These are phyloP conservation scores for Cathartes aura DNA, from an alignment of 2,113 vertebrate species.

Conservation along the genomic window DNA sequence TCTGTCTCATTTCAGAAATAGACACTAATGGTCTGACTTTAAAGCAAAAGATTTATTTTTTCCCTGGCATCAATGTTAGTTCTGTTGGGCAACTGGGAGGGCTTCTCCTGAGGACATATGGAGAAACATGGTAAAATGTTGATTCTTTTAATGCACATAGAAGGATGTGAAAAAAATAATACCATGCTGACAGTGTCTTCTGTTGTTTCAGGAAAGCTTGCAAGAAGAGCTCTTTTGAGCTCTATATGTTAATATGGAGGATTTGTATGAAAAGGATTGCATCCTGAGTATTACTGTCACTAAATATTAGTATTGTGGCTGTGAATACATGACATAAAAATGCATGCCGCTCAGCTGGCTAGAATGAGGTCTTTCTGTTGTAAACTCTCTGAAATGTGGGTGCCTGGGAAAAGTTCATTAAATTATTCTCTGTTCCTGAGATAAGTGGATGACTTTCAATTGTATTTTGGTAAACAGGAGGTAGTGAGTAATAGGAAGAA, in stretches of 20 bases:
- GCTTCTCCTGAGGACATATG: neutral
- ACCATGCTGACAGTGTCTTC: neutral
- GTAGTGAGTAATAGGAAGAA: constrained; percentile 18
- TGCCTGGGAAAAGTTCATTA: constrained; percentile 8
- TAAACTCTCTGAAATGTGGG: neutral
- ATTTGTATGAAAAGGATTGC: neutral
- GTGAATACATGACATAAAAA: neutral
- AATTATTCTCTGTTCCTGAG: neutral
- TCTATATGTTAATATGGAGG: neutral
- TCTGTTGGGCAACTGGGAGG: neutral
- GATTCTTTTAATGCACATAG: neutral
- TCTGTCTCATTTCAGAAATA: neutral
- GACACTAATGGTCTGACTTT: neutral
- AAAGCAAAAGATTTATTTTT: neutral
- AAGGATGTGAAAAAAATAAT: neutral
- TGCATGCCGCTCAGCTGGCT: neutral
- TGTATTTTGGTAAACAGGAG: constrained; percentile 48
- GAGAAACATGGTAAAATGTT: neutral
- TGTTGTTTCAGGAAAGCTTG: neutral
- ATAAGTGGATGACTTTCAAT: neutral
- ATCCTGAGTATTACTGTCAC: neutral
- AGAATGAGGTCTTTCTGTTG: neutral
- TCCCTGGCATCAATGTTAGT: neutral
- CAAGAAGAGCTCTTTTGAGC: neutral
- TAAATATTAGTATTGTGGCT: neutral